Evolutionary conservation across 1,140 invertebrate genomes (phyloP).

Genomic region (Hestina assimilis): DNA sequence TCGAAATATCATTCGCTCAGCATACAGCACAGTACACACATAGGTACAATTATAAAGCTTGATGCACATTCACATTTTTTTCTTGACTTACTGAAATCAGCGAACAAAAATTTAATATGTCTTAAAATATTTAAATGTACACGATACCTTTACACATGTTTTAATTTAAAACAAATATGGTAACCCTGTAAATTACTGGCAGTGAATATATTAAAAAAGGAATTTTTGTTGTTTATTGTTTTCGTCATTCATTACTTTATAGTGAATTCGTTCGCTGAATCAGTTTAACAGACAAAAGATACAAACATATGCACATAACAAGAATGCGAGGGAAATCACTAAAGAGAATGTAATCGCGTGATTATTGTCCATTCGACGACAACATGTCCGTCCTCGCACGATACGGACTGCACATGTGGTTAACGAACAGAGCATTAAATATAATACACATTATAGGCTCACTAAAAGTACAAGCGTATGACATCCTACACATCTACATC

Average conservation of each 20-base stretch:
- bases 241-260: background rate
- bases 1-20: constrained; percentile 49
- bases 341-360: constrained; percentile 53
- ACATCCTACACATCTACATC: constrained; percentile 72
- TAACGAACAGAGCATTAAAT: constrained; percentile 57
- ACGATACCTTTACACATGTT: background rate
- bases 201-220: constrained; percentile 4
- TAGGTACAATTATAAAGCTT: constrained; percentile 67
- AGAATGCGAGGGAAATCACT: constrained; percentile 59
- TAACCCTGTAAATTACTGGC: constrained; percentile 24
- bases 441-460: constrained; percentile 73
- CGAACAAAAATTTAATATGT: constrained; percentile 17
- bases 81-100: constrained; percentile 23
- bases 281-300: constrained; percentile 20
- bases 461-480: constrained; percentile 77
- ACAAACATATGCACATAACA: constrained; percentile 32
- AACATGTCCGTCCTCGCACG: constrained; percentile 49
- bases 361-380: constrained; percentile 50
- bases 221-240: background rate
- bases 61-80: constrained; percentile 29
- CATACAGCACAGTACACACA: constrained; percentile 47
- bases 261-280: constrained; percentile 22
- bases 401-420: constrained; percentile 53
- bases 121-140: background rate
- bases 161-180: background rate